Evolutionary conservation across 2,113 vertebrate genomes (phyloP), one percentile per base, ranked within the genome.

Genomic region (Puma concolor): DNA sequence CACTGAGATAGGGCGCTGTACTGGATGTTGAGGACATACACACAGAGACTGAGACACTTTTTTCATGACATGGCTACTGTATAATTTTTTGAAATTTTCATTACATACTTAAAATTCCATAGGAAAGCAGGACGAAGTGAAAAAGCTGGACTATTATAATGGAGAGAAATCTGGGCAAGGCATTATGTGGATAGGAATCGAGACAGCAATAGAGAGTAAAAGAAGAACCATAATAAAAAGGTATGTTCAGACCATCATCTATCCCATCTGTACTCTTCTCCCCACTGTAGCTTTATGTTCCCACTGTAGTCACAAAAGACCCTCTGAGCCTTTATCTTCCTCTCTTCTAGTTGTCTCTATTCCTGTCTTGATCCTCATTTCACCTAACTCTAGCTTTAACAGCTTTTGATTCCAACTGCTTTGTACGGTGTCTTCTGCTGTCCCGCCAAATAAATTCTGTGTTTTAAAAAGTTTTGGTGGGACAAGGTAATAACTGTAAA

Each of bases 361-460:
- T 52, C 38, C n/a, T 41, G 23, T 17, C 63, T 77, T 67, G 13
- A 60, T n/a, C 91, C 66, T 85, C 54, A 82, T 31, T 60, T 89
- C 41, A 57, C 4, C 27, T 41, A 16, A 44, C 81, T 64, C 66
- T 31, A 52, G 38, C 52, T 86, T 89, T 74, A 66, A 69, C 0
- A 87, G n/a, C 33, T 50, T 85, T 41, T 72, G 7, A 96, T 80
- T 87, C 31, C 83, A 69, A 48, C 1, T n/a, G 29, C 67, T 41
- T 23, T 38, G 7, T 63, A 36, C 2, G 23, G 36, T 44, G 57
- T n/a, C n/a, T 80, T 87, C 48, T 63, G 50, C 44, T 94, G 52
- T 67, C 48, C 94, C 52, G 52, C 21, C 93, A 90, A 96, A 79
- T 74, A 64, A 85, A 41, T 80, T 90, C 52, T 31, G 54, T 85